Evolutionary conservation across 2,888 invertebrate species (phyloP).

Genomic region (Mythimna loreyi): DNA sequence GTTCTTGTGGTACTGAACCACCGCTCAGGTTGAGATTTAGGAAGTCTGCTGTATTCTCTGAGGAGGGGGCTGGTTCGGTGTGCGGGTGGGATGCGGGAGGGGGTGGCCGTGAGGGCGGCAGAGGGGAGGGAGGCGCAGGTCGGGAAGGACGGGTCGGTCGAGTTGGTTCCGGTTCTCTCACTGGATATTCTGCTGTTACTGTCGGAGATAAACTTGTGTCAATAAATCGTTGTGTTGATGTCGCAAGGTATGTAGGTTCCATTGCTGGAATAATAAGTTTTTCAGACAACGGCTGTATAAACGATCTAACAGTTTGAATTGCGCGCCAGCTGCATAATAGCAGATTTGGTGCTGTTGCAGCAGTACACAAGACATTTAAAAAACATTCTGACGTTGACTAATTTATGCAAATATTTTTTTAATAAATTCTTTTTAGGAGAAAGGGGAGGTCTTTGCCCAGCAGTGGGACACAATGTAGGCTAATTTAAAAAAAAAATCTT

Average conservation of each 20-base stretch:
- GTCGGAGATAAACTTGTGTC: conserved; percentile 24
- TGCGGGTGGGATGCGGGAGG: conserved; percentile 59
- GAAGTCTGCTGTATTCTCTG: conserved; percentile 78
- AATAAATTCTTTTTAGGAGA: too few relatives aligned
- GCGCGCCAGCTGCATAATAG: too few relatives aligned
- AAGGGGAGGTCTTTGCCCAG: too few relatives aligned
- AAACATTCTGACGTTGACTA: too few relatives aligned
- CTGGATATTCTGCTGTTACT: conserved; percentile 84
- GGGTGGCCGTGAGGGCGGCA: conserved; percentile 70
- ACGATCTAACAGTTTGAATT: too few relatives aligned
- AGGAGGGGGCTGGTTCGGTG: conserved; percentile 67
- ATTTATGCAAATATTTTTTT: too few relatives aligned
- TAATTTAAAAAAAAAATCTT: too few relatives aligned
- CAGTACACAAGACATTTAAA: too few relatives aligned
- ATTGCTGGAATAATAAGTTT: neutral
- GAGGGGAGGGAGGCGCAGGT: conserved; percentile 73
- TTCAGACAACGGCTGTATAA: too few relatives aligned
- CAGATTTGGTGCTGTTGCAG: too few relatives aligned
- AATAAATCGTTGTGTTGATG: neutral
- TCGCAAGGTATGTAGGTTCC: neutral
- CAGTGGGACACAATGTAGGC: too few relatives aligned
- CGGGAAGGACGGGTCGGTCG: conserved; percentile 70
- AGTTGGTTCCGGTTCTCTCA: conserved; percentile 74
- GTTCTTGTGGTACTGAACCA: conserved; percentile 47
- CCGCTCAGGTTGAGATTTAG: conserved; percentile 80